A percentile compares a stretch with the other conserved stretches of the same genome.
phyloP scores from a whole-genome alignment of 2,888 invertebrate species.

The Willowsia nigromaculata region DNA sequence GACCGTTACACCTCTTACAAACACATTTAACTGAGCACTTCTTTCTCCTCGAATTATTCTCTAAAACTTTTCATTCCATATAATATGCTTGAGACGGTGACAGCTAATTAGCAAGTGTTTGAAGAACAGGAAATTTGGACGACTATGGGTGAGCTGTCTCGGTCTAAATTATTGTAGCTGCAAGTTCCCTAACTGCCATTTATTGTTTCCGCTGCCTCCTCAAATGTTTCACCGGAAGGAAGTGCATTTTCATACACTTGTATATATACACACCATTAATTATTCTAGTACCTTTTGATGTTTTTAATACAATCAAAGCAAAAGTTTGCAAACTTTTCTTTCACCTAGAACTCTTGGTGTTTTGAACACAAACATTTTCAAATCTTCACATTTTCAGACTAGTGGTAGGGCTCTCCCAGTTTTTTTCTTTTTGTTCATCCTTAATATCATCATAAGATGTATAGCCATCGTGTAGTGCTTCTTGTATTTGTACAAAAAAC shows the following conservation, averaged over 20 bases:
- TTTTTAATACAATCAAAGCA: slow-evolving; percentile 39
- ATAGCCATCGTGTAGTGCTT: slow-evolving; percentile 50
- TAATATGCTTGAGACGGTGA: too few relatives aligned
- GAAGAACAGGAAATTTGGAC: too few relatives aligned
- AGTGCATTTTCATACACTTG: neutral
- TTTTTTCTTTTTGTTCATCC: slow-evolving; percentile 29
- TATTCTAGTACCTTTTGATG: slow-evolving; percentile 10
- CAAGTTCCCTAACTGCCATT: neutral
- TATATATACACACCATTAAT: neutral
- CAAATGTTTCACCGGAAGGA: slow-evolving; percentile 11
- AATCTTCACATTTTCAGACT: slow-evolving; percentile 45
- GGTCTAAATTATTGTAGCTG: neutral
- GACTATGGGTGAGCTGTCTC: too few relatives aligned
- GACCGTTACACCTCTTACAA: too few relatives aligned
- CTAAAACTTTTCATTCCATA: too few relatives aligned
- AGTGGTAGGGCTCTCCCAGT: slow-evolving; percentile 55
- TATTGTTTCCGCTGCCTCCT: neutral
- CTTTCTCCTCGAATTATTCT: too few relatives aligned
- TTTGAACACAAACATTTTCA: slow-evolving; percentile 44
- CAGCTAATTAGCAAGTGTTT: too few relatives aligned
- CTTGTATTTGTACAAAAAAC: neutral
- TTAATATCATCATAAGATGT: neutral
- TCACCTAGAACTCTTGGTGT: slow-evolving; percentile 26
- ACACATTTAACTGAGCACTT: too few relatives aligned
- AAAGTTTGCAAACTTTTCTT: slow-evolving; percentile 16